Conservation (phyloP, 2,113 vertebrate genomes). For the Lophius piscatorius region DNA sequence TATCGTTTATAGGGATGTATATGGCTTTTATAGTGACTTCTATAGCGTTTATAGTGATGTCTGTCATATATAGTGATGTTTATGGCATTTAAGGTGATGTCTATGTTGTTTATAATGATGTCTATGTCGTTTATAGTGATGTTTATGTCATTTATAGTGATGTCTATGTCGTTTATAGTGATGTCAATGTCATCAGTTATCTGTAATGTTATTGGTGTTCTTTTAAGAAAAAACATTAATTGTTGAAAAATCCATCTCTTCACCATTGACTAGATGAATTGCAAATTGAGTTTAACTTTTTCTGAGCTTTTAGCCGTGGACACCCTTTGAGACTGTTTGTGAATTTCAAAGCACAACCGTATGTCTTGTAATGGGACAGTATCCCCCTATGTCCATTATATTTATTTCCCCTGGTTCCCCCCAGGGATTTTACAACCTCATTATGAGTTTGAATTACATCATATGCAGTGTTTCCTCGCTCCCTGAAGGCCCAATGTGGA, state of each 20-base stretch:
- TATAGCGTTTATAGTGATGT: no score
- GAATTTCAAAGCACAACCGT: conserved; percentile 44
- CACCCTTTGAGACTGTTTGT: conserved; percentile 47
- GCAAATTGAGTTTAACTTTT: conserved; percentile 25
- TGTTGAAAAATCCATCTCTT: neutral
- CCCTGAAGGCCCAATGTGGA: conserved; percentile 24
- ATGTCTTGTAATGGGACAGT: conserved; percentile 27
- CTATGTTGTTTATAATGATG: no score
- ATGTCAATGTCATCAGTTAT: neutral
- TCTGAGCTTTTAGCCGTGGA: conserved; percentile 23
- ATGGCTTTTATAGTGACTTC: no score
- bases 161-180: no score
- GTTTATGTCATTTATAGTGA: no score
- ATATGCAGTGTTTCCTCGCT: conserved; percentile 10
- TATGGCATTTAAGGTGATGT: no score
- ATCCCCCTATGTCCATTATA: conserved; percentile 26
- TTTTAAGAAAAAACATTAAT: conserved; percentile 1
- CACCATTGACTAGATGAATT: conserved; percentile 9
- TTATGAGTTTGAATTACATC: conserved; percentile 53
- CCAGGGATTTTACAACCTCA: conserved; percentile 48
- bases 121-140: no score
- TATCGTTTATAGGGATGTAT: no score
- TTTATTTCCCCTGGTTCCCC: conserved; percentile 9
- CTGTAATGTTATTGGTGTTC: neutral
- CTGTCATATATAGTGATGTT: no score